A percentile compares a stretch with the other conserved stretches of the same genome.
phyloP scores from a whole-genome alignment of 2,797 vertebrate genomes.

The Decapterus maruadsi region DNA sequence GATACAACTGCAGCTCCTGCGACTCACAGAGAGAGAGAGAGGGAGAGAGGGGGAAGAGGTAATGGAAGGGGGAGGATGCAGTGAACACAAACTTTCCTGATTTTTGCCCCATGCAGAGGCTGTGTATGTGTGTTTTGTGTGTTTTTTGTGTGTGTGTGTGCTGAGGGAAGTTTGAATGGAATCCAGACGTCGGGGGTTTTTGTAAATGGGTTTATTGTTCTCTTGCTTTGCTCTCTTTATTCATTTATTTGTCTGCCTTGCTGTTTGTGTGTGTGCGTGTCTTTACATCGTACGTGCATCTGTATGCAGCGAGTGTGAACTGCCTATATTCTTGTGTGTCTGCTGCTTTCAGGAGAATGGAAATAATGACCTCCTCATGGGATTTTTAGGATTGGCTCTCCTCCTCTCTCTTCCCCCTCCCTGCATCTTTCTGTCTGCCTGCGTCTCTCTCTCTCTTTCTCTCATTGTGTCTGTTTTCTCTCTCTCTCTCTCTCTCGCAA shows the following conservation, averaged over 20 bases:
- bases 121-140: conserved; percentile 37
- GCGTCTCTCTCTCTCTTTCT: conserved; percentile 32
- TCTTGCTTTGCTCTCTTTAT: conserved; percentile 55
- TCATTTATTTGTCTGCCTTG: conserved; percentile 66
- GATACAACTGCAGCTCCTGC: conserved; percentile 80
- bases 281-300: conserved; percentile 12
- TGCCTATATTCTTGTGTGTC: conserved; percentile 22
- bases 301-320: conserved; percentile 6
- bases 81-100: conserved; percentile 57
- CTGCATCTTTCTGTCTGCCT: conserved; percentile 33
- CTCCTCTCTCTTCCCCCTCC: conserved; percentile 20
- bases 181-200: conserved; percentile 61
- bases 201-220: conserved; percentile 74
- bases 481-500: not conserved
- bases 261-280: conserved; percentile 32
- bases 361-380: conserved; percentile 75
- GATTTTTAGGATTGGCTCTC: conserved; percentile 55
- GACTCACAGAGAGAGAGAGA: conserved; percentile 55
- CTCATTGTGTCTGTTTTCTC: conserved; percentile 46
- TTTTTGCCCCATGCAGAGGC: conserved; percentile 72
- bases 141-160: conserved; percentile 43
- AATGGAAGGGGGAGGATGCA: conserved; percentile 47
- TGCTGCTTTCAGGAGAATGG: conserved; percentile 48
- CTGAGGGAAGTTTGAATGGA: conserved; percentile 54
- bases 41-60: conserved; percentile 19